Evolutionary conservation across 1,140 invertebrate genomes (phyloP).

Genomic region (Zaprionus gabonicus): DNA sequence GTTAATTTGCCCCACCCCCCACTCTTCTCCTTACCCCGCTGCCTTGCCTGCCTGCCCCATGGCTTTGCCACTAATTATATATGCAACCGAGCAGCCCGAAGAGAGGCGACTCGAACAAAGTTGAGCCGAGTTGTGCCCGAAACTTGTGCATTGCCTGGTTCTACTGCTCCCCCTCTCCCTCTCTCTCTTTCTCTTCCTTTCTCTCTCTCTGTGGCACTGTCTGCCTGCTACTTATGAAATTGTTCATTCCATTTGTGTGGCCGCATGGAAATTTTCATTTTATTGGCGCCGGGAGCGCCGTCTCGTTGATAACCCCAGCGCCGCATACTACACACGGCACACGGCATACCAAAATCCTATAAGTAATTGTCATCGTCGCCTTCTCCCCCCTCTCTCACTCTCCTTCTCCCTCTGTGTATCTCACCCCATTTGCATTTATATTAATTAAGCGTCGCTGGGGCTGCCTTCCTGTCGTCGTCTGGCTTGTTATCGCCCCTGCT

Average conservation of each 20-base stretch:
- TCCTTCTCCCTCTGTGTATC: slow-evolving; percentile 10
- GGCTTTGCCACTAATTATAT: slow-evolving; percentile 65
- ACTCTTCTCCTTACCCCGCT: background rate
- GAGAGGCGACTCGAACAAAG: slow-evolving; percentile 18
- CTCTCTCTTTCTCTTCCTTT: background rate
- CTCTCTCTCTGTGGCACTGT: slow-evolving; percentile 18
- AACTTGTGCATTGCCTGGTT: slow-evolving; percentile 44
- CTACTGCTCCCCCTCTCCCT: background rate
- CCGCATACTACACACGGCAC: slow-evolving; percentile 24
- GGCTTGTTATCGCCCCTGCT: slow-evolving; percentile 76
- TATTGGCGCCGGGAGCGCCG: slow-evolving; percentile 76
- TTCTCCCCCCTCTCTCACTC: background rate
- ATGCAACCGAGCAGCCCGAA: slow-evolving; percentile 60
- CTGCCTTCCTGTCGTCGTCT: slow-evolving; percentile 75
- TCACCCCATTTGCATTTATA: slow-evolving; percentile 73
- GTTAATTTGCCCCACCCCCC: slow-evolving; percentile 55
- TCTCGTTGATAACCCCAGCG: slow-evolving; percentile 37
- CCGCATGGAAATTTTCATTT: slow-evolving; percentile 79
- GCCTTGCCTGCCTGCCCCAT: background rate
- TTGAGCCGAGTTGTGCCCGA: slow-evolving; percentile 21
- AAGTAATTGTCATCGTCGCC: slow-evolving; percentile 79
- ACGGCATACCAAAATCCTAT: slow-evolving; percentile 75
- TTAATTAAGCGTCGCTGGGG: slow-evolving; percentile 80
- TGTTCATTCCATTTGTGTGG: slow-evolving; percentile 64
- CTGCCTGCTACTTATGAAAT: slow-evolving; percentile 68